Evolutionary conservation across 1,140 invertebrate species (phyloP).

Genomic region (Archivesica marissinica): DNA sequence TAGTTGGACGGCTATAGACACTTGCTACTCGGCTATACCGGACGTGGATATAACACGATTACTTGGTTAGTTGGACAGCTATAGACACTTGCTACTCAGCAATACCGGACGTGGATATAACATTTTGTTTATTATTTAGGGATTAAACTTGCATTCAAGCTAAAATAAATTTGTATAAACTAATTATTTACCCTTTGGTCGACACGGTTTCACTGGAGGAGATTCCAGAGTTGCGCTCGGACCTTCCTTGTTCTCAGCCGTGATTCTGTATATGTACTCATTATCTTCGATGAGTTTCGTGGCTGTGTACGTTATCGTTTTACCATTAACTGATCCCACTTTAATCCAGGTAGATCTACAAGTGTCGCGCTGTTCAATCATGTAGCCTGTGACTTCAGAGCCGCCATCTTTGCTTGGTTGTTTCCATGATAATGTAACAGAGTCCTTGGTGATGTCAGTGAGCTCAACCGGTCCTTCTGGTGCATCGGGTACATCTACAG

Average conservation of each 20-base stretch:
- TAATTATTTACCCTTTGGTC: conserved; percentile 73
- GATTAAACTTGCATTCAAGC: too few relatives aligned
- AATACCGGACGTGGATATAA: too few relatives aligned
- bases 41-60: too few relatives aligned
- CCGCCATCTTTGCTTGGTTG: conserved; percentile 95
- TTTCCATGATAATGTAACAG: conserved; percentile 97
- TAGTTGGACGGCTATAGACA: too few relatives aligned
- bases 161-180: conserved; percentile 42
- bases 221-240: conserved; percentile 97
- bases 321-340: conserved; percentile 81
- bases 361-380: conserved; percentile 81
- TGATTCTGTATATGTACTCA: conserved; percentile 96
- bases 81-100: too few relatives aligned
- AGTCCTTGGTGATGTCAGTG: conserved; percentile 96
- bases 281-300: conserved; percentile 93
- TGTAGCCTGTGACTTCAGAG: conserved; percentile 80
- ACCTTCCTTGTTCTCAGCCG: conserved; percentile 97
- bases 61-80: too few relatives aligned
- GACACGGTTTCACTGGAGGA: conserved; percentile 94
- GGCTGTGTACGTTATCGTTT: conserved; percentile 85
- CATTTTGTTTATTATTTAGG: too few relatives aligned
- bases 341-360: conserved; percentile 89
- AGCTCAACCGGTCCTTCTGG: conserved; percentile 92
- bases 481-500: conserved; percentile 93
- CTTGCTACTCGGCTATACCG: too few relatives aligned